A percentile compares a stretch with the other conserved stretches of the same genome.
Conservation (phyloP, 2,888 invertebrate genomes). For the Pseudoips prasinana region DNA sequence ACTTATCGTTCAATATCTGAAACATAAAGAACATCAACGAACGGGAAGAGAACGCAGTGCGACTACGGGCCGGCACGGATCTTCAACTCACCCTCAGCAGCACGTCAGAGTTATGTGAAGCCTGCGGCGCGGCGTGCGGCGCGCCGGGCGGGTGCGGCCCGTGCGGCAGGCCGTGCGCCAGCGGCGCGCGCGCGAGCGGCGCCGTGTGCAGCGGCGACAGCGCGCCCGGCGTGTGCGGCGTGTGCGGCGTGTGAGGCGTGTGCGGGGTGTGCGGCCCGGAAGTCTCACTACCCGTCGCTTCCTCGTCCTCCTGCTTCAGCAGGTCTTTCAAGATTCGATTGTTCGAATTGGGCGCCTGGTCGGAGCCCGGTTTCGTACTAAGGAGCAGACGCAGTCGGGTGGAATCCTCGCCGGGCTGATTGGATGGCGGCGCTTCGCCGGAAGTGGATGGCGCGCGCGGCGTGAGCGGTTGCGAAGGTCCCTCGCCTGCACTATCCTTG, state of each 20-base stretch:
- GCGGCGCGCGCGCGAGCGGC: slow-evolving; percentile 28
- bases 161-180: slow-evolving; percentile 34
- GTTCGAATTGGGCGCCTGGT: slow-evolving; percentile 51
- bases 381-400: slow-evolving; percentile 83
- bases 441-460: slow-evolving; percentile 60
- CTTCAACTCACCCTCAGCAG: slow-evolving; percentile 65
- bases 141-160: slow-evolving; percentile 23
- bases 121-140: slow-evolving; percentile 39
- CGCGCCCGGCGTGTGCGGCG: slow-evolving; percentile 41
- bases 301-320: slow-evolving; percentile 73
- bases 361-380: slow-evolving; percentile 72
- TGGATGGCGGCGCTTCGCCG: slow-evolving; percentile 43
- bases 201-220: slow-evolving; percentile 38
- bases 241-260: slow-evolving; percentile 47
- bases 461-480: slow-evolving; percentile 40
- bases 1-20: slow-evolving; percentile 91
- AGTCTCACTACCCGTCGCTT: slow-evolving; percentile 63
- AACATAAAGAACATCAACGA: slow-evolving; percentile 9
- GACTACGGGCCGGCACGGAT: too few species aligned
- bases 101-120: slow-evolving; percentile 76
- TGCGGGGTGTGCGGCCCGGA: slow-evolving; percentile 66
- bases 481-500: slow-evolving; percentile 68
- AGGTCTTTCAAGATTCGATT: slow-evolving; percentile 69
- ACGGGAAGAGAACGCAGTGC: too few species aligned
- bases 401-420: slow-evolving; percentile 66